Evolutionary conservation across 1,140 invertebrate genomes (phyloP).

Genomic region (Luehdorfia chinensis): DNA sequence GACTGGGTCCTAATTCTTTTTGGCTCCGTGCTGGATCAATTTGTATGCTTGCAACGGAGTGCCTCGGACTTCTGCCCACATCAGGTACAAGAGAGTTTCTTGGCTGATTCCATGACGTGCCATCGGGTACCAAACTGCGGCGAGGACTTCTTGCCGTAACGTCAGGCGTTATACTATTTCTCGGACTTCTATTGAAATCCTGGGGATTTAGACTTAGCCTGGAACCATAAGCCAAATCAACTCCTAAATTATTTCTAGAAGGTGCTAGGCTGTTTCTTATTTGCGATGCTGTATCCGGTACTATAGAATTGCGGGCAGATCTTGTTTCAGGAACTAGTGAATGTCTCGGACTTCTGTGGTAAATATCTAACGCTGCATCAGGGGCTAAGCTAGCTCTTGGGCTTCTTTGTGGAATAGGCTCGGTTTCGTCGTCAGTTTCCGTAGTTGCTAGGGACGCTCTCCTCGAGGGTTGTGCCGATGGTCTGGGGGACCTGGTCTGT

Average conservation of each 20-base stretch:
- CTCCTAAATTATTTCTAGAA: conserved; percentile 80
- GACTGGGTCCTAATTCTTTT: conserved; percentile 79
- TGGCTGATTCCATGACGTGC: conserved; percentile 71
- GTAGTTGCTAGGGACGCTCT: conserved; percentile 61
- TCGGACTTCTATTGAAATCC: conserved; percentile 80
- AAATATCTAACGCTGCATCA: conserved; percentile 77
- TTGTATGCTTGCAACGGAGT: conserved; percentile 76
- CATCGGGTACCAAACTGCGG: conserved; percentile 80
- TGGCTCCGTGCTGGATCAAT: conserved; percentile 76
- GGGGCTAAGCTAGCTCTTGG: conserved; percentile 81
- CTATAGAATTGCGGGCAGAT: conserved; percentile 79
- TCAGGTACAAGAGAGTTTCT: conserved; percentile 69
- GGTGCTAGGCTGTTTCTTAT: conserved; percentile 75
- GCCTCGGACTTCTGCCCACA: conserved; percentile 77
- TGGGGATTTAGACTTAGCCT: conserved; percentile 78
- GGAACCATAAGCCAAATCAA: conserved; percentile 74
- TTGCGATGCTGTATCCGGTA: conserved; percentile 74
- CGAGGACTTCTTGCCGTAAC: conserved; percentile 74
- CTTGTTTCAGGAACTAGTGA: conserved; percentile 79
- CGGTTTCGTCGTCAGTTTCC: conserved; percentile 67
- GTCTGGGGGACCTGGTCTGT: conserved; percentile 71
- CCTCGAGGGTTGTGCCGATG: conserved; percentile 65
- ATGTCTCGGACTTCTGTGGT: conserved; percentile 80
- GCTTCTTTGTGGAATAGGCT: conserved; percentile 76
- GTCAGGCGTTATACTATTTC: conserved; percentile 81